A percentile compares a stretch with the other conserved stretches of the same genome.
These are phyloP conservation scores for Dallia pectoralis DNA, from an alignment of 2,797 vertebrate genomes.

Conservation along the genomic window DNA sequence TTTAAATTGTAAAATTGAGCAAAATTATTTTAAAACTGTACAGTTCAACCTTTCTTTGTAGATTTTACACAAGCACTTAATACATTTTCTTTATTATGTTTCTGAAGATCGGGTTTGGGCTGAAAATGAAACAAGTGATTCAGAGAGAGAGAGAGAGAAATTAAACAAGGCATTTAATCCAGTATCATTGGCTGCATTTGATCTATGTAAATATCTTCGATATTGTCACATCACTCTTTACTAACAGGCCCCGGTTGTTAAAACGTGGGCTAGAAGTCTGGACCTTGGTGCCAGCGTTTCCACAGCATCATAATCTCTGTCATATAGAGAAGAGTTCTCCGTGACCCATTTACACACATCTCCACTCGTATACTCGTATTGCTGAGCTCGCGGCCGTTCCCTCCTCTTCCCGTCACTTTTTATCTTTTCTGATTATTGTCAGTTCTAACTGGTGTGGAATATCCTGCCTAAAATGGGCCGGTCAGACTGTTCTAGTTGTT, in stretches of 20 bases:
- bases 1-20: slow-evolving; percentile 72
- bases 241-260: slow-evolving; percentile 2
- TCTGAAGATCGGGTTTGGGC: slow-evolving; percentile 55
- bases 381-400: background rate
- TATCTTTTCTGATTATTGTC: slow-evolving; percentile 42
- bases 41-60: slow-evolving; percentile 69
- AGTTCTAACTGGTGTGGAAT: slow-evolving; percentile 38
- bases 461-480: slow-evolving; percentile 29
- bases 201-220: slow-evolving; percentile 24
- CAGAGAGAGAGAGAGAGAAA: slow-evolving; percentile 38
- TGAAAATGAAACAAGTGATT: slow-evolving; percentile 20
- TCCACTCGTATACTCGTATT: background rate
- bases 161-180: slow-evolving; percentile 39
- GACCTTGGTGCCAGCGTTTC: background rate
- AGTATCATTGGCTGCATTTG: slow-evolving; percentile 38
- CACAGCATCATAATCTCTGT: background rate
- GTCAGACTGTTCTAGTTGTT: slow-evolving; percentile 29
- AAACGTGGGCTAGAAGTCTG: background rate
- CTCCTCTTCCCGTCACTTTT: slow-evolving; percentile 19
- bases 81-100: slow-evolving; percentile 55
- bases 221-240: background rate
- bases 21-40: slow-evolving; percentile 68
- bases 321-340: background rate
- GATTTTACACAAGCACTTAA: slow-evolving; percentile 74
- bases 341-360: background rate